Conservation (phyloP, 2,888 invertebrate species). For the Drosophila austrosaltans region DNA sequence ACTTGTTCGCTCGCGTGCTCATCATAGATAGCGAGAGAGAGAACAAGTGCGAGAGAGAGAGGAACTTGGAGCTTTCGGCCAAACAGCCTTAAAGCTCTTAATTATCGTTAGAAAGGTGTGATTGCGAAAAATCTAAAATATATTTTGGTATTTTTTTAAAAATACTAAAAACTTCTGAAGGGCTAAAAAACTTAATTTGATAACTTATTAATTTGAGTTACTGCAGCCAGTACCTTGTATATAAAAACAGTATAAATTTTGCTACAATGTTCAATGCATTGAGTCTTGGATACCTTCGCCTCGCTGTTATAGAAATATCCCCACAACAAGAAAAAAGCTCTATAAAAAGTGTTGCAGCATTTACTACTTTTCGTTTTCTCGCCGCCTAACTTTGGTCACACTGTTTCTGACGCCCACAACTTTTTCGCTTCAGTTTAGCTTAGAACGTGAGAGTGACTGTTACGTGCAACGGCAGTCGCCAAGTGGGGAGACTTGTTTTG, state of each 20-base stretch:
- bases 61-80: slow-evolving; percentile 12
- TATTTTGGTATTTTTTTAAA: neutral
- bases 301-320: neutral
- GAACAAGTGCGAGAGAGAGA: neutral
- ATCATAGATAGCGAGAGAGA: neutral
- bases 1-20: slow-evolving; percentile 57
- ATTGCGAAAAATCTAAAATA: neutral
- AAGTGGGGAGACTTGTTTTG: slow-evolving; percentile 50
- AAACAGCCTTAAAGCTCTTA: slow-evolving; percentile 4
- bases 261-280: too few relatives aligned
- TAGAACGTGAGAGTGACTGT: slow-evolving; percentile 67
- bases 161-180: too few relatives aligned
- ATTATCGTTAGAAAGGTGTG: neutral
- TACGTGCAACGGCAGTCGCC: slow-evolving; percentile 54
- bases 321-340: slow-evolving; percentile 14
- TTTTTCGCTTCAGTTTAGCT: slow-evolving; percentile 65
- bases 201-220: too few relatives aligned
- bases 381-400: slow-evolving; percentile 51
- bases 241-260: too few relatives aligned
- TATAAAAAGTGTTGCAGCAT: neutral
- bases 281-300: too few relatives aligned
- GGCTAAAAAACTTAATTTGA: too few relatives aligned
- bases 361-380: neutral
- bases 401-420: slow-evolving; percentile 35
- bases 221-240: too few relatives aligned